Percentiles rank a stretch among this genome's conserved stretches.
Conservation (phyloP, 2,113 vertebrate species). For the Jacana jacana region DNA sequence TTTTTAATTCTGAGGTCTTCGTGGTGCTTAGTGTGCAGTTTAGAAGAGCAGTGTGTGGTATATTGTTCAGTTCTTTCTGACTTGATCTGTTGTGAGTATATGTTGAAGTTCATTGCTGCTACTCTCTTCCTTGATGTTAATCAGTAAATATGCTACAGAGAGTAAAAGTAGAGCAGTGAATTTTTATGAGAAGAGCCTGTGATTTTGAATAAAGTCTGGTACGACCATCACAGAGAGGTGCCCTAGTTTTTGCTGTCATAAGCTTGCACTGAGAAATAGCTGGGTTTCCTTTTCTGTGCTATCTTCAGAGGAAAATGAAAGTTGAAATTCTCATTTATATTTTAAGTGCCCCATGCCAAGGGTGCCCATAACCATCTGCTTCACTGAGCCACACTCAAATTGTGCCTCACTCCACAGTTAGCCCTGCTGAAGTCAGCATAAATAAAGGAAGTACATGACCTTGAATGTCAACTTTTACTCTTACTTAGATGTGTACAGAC, state of each 20-base stretch:
- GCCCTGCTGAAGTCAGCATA: neutral
- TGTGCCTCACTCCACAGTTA: neutral
- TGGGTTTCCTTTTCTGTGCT: neutral
- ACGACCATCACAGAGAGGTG: neutral
- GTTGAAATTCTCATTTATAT: neutral
- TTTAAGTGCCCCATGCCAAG: neutral
- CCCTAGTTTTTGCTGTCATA: conserved; percentile 12
- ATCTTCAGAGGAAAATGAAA: neutral
- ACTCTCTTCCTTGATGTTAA: neutral
- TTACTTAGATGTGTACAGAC: neutral
- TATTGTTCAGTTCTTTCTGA: neutral
- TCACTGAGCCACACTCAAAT: neutral
- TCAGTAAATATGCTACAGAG: neutral
- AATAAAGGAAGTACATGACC: neutral
- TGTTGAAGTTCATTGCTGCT: neutral
- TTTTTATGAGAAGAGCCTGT: neutral
- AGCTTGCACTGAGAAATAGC: neutral
- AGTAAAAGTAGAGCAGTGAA: neutral
- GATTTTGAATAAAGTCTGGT: neutral
- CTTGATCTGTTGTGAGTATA: neutral
- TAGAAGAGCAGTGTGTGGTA: neutral
- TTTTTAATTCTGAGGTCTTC: neutral
- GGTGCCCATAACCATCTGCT: neutral
- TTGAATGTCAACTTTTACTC: neutral
- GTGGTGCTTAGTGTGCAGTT: neutral